These are phyloP conservation scores for Trimorus sp. DNA, from an alignment of 2,888 invertebrate genomes.

Conservation along the genomic window DNA sequence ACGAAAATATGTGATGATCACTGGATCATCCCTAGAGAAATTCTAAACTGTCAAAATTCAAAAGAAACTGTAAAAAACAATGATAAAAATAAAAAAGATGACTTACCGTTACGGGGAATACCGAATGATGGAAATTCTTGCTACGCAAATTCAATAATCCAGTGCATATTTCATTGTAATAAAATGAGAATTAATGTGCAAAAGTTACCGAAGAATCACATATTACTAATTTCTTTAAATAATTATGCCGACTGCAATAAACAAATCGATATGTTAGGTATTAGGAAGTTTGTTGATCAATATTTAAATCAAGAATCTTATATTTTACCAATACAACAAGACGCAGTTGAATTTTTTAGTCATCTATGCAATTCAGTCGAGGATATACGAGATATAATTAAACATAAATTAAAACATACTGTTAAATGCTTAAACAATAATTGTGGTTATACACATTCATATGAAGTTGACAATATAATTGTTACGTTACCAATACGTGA, in stretches of 20 bases:
- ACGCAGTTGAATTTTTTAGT: conserved; percentile 29
- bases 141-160: conserved; percentile 24
- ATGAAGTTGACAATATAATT: conserved; percentile 17
- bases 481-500: conserved; percentile 7
- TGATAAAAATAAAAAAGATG: background rate
- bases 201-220: conserved; percentile 14
- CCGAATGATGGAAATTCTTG: conserved; percentile 22
- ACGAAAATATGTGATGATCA: conserved; percentile 8
- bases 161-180: conserved; percentile 26
- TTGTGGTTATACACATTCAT: conserved; percentile 11
- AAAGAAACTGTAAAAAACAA: background rate
- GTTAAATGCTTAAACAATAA: conserved; percentile 15
- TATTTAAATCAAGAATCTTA: conserved; percentile 10
- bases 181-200: background rate
- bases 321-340: conserved; percentile 6
- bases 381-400: conserved; percentile 1
- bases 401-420: conserved; percentile 22
- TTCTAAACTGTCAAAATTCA: conserved; percentile 12
- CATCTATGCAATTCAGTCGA: conserved; percentile 17
- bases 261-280: conserved; percentile 8
- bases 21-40: conserved; percentile 5
- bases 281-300: conserved; percentile 19
- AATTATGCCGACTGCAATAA: conserved; percentile 3
- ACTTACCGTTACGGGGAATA: conserved; percentile 13
- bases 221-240: conserved; percentile 12